A percentile compares a stretch with the other conserved stretches of the same genome.
These are phyloP conservation scores for Drosophila nebulosa DNA, from an alignment of 1,140 invertebrate species.

Conservation along the genomic window DNA sequence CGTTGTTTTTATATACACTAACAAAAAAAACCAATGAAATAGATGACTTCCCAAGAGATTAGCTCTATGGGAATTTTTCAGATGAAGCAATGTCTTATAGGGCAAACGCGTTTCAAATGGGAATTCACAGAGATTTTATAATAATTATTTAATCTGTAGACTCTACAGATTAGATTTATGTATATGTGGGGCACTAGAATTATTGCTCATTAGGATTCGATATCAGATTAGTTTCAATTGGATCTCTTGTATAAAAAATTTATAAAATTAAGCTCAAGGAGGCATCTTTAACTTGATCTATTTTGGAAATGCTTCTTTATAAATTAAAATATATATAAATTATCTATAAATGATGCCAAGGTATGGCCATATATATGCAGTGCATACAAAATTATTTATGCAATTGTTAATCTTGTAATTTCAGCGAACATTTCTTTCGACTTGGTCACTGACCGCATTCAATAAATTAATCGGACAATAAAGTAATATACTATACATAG, in stretches of 20 bases:
- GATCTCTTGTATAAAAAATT: no score
- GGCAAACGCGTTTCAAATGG: background rate
- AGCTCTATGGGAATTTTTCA: background rate
- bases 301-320: no score
- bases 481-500: background rate
- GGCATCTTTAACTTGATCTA: background rate
- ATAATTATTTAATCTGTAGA: no score
- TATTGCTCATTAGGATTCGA: no score
- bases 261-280: no score
- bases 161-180: background rate
- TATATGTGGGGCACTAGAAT: no score
- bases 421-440: background rate
- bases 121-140: no score
- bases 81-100: background rate
- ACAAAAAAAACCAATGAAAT: background rate
- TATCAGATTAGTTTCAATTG: no score
- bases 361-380: background rate
- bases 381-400: background rate
- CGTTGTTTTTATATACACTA: background rate
- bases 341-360: background rate
- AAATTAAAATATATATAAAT: no score
- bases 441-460: constrained; percentile 35
- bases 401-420: background rate
- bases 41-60: background rate
- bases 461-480: constrained; percentile 15